Evolutionary conservation across 2,797 vertebrate species (phyloP).

Genomic region (Coregonus sp.): DNA sequence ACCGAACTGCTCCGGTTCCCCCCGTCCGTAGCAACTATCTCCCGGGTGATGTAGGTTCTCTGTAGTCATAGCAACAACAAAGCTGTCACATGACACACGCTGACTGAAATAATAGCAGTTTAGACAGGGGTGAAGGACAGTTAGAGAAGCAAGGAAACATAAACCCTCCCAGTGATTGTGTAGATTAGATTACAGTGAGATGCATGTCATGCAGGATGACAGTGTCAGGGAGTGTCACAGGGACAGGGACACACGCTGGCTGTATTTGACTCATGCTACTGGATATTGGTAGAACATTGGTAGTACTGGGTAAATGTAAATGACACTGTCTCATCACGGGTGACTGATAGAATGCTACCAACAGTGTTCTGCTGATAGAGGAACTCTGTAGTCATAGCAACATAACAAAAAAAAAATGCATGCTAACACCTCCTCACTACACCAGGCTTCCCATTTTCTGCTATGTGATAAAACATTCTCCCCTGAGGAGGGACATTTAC

Average conservation of each 20-base stretch:
- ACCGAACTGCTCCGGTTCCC: constrained; percentile 84
- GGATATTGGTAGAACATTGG: not conserved
- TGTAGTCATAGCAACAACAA: constrained; percentile 44
- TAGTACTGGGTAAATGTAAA: not conserved
- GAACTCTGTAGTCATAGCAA: constrained; percentile 24
- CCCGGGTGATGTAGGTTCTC: constrained; percentile 82
- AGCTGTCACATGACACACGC: not conserved
- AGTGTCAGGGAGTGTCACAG: not conserved
- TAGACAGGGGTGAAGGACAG: not conserved
- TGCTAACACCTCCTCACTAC: constrained; percentile 10
- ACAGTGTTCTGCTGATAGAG: not conserved
- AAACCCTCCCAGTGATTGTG: not conserved
- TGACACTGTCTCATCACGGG: constrained; percentile 19
- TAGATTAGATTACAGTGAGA: not conserved
- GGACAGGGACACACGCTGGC: not conserved
- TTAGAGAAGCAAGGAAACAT: not conserved
- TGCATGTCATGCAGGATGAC: not conserved
- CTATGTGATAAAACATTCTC: not conserved
- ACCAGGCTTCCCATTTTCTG: not conserved
- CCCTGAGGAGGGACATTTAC: not conserved
- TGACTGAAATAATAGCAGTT: not conserved
- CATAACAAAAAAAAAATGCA: not conserved
- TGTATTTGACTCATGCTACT: not conserved
- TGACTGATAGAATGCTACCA: not conserved
- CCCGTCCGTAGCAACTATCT: constrained; percentile 82